These are phyloP conservation scores for Toxotes lorentzi DNA, from an alignment of 2,797 vertebrate species.

Conservation along the genomic window DNA sequence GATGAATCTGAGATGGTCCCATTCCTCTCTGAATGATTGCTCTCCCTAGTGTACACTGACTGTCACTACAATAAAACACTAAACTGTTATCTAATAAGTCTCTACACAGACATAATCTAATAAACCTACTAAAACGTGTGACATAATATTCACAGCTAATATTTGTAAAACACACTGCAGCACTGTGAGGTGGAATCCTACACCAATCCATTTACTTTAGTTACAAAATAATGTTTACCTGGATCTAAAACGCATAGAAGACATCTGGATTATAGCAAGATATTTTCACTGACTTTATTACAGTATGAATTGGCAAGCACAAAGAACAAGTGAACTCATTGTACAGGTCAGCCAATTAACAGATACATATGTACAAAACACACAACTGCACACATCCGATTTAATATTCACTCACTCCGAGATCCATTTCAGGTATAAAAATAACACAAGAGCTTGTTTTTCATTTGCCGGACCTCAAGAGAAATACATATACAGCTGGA, in stretches of 20 bases:
- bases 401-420: constrained; percentile 50
- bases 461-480: constrained; percentile 41
- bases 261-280: not conserved
- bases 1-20: constrained; percentile 12
- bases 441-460: constrained; percentile 56
- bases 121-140: not conserved
- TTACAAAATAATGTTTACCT: not conserved
- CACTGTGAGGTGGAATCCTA: not conserved
- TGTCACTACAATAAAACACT: constrained; percentile 59
- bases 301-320: constrained; percentile 69
- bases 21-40: constrained; percentile 53
- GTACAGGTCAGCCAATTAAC: constrained; percentile 63
- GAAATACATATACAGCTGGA: constrained; percentile 44
- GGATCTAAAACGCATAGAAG: not conserved
- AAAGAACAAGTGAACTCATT: constrained; percentile 57
- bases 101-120: not conserved
- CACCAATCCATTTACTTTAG: not conserved
- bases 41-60: constrained; percentile 73
- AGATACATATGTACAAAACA: constrained; percentile 82
- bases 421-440: constrained; percentile 64
- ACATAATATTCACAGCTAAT: not conserved
- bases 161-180: not conserved
- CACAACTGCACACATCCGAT: constrained; percentile 54
- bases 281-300: constrained; percentile 71
- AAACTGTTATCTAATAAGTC: constrained; percentile 1